Evolutionary conservation across 2,797 vertebrate species (phyloP), one percentile per base, ranked within the genome.

Genomic region (Acipenser transmontanus): DNA sequence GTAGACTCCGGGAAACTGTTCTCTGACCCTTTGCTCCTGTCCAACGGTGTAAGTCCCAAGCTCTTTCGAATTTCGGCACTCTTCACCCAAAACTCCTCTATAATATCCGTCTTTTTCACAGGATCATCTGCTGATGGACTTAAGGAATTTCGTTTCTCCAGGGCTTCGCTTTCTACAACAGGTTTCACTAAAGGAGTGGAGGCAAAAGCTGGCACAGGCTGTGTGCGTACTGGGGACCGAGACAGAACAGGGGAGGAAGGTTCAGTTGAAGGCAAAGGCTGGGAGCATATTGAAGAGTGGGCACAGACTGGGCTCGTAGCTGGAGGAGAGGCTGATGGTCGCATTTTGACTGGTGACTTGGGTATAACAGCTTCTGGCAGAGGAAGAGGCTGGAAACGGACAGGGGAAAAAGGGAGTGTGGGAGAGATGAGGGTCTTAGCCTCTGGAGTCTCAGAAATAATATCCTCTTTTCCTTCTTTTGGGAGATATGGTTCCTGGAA

Each of bases 31-130:
- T 75, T 89, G 79, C 83, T 90, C 64, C 93, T 92, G 12, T 93
- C 92, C 69, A 97, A 74, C 0, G 96, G 95, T 0, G 90, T 81
- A 49, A 98, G 88, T 0, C 96, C 96, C 0, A 98, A 90, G 74
- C 95, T 98, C 76, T 93, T 94, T 59, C 96, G 84, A 67, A 98
- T 98, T 75, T 99, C 96, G 0, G 95, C 95, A 0, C 95, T 98
- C 82, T 98, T 99, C 74, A 93, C 77, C 96, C 97, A 98, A 71
- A 98, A 98, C 69, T 99, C 96, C 48, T 97, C 95, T 3, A 97
- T 97, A 2, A 98, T 90, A 66, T 97, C 95, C 0, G 86, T 87
- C 69, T 93, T 90, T 69, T 92, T 95, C 10, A 89, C 77, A 0
- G 81, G 78, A 7, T 87, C 93, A 2, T 93, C 92, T 50, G 86